Conservation (phyloP, 2,797 vertebrate genomes). For the Poliocrania exsul region DNA sequence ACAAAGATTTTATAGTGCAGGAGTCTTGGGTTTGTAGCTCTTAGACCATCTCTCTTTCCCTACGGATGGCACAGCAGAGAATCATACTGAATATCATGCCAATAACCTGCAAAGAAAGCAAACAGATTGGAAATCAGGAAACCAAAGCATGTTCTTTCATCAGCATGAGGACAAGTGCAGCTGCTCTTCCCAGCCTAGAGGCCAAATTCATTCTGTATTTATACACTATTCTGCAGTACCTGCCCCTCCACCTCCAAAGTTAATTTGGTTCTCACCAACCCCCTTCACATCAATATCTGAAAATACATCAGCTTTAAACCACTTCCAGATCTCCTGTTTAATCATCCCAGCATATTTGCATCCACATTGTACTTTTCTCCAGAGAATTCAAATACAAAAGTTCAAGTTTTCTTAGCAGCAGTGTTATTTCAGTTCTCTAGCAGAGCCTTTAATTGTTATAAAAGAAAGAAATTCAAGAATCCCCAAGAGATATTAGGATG, state of each 20-base stretch:
- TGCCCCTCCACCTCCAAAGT: too few relatives aligned
- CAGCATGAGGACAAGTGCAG: background rate
- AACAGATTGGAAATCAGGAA: background rate
- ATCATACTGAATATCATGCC: constrained; percentile 99
- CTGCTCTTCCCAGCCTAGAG: background rate
- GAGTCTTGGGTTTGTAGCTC: background rate
- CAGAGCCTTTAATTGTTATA: background rate
- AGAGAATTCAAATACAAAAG: background rate
- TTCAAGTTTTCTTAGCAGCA: background rate
- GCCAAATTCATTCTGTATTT: background rate
- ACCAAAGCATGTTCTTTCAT: background rate
- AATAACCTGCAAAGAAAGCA: constrained; percentile 83
- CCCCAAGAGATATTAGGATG: background rate
- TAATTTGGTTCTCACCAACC: background rate
- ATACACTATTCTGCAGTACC: background rate
- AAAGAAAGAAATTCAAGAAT: background rate
- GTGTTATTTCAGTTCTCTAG: background rate
- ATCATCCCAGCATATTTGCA: background rate
- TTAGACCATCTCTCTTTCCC: constrained; percentile 93
- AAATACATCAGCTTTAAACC: background rate
- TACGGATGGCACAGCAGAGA: constrained; percentile 94
- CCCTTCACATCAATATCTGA: background rate
- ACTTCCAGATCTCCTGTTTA: background rate
- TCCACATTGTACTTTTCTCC: background rate
- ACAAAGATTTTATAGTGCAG: constrained; percentile 53